These are phyloP conservation scores for Melanostigma gelatinosum DNA, from an alignment of 2,113 vertebrate species.

Conservation along the genomic window DNA sequence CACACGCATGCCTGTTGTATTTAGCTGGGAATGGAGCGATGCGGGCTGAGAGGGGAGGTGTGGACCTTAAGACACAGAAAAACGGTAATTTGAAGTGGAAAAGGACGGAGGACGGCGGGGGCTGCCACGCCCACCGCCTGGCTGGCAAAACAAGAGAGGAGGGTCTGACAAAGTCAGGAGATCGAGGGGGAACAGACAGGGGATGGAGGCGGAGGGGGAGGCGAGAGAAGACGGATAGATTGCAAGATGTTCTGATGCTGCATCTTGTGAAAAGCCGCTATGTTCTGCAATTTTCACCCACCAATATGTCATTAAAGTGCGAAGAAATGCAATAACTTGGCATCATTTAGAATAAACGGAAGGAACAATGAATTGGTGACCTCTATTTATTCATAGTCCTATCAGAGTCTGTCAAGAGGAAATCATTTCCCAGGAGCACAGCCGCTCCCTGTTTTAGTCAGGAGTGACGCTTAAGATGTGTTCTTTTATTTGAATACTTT, in stretches of 20 bases:
- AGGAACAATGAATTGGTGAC: neutral
- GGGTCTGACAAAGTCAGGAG: constrained; percentile 40
- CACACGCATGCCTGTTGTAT: constrained; percentile 16
- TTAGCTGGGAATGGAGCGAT: constrained; percentile 7
- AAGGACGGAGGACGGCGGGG: constrained; percentile 14
- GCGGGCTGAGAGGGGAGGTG: constrained; percentile 24
- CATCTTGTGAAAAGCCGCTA: neutral
- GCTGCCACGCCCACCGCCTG: constrained; percentile 10
- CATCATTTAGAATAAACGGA: neutral
- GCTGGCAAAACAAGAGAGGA: constrained; percentile 29
- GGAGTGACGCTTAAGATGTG: neutral
- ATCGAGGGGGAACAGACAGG: constrained; percentile 20
- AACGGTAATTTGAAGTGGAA: constrained; percentile 31
- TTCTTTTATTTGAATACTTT: neutral
- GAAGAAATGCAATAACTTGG: neutral
- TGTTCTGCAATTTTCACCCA: neutral
- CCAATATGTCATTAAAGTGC: neutral
- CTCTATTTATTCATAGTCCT: neutral
- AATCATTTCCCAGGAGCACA: neutral
- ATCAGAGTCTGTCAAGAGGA: neutral
- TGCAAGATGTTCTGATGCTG: constrained; percentile 3
- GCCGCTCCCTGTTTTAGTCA: neutral
- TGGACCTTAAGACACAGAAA: constrained; percentile 46
- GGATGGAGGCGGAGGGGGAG: neutral
- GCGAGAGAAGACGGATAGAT: neutral